These are phyloP conservation scores for Chaetops frenatus DNA, from an alignment of 2,113 vertebrate species.

Conservation along the genomic window DNA sequence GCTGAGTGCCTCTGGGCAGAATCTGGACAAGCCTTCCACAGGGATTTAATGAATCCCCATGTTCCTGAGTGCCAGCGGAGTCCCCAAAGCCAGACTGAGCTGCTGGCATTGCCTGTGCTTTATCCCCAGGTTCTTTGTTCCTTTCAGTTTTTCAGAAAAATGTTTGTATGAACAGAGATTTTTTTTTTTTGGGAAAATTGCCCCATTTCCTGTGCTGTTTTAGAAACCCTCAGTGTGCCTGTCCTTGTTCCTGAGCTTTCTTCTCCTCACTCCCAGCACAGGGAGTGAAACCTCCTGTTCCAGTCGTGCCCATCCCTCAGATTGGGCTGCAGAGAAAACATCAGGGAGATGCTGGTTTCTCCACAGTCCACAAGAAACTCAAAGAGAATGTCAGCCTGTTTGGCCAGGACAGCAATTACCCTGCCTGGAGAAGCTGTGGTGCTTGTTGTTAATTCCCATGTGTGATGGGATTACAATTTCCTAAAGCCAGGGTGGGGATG, in stretches of 20 bases:
- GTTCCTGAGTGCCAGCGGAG: fast-evolving
- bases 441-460: not conserved
- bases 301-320: not conserved
- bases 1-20: not conserved
- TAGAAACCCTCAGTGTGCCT: not conserved
- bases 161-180: not conserved
- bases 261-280: not conserved
- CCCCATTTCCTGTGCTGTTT: not conserved
- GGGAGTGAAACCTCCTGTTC: not conserved
- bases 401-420: not conserved
- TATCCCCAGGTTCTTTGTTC: not conserved
- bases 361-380: not conserved
- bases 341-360: not conserved
- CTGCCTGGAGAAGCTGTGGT: not conserved
- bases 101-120: not conserved
- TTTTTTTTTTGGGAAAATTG: not conserved
- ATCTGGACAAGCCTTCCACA: not conserved
- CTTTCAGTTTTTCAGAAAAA: not conserved
- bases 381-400: not conserved
- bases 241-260: not conserved
- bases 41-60: fast-evolving
- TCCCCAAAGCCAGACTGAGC: not conserved
- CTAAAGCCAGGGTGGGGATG: not conserved
- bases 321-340: not conserved
- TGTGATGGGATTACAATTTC: not conserved